Evolutionary conservation across 2,888 invertebrate genomes (phyloP).

Genomic region (Nomada flava): DNA sequence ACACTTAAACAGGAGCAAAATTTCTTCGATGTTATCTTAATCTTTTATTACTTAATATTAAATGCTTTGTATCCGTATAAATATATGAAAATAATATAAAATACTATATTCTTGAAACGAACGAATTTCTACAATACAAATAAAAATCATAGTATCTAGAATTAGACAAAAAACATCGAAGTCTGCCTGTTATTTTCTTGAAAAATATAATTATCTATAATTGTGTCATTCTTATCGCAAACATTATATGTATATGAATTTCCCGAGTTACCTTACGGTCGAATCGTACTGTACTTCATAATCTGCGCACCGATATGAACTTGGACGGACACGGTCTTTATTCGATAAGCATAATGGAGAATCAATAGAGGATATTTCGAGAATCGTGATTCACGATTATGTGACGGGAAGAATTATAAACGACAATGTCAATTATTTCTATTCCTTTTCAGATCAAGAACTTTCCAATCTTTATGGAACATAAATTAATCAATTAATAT

Average conservation of each 20-base stretch:
- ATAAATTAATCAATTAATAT: background rate
- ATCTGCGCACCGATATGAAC: constrained; percentile 29
- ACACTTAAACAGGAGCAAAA: background rate
- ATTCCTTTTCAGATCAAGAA: no score
- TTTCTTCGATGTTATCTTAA: no score
- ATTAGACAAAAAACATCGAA: no score
- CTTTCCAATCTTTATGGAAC: no score
- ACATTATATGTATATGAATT: background rate
- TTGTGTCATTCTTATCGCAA: background rate
- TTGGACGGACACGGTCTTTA: background rate
- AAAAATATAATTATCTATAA: background rate
- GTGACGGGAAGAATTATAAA: background rate
- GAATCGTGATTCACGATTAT: constrained; percentile 11
- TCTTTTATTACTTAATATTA: no score
- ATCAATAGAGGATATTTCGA: constrained; percentile 35
- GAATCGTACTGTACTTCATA: background rate
- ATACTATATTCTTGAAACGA: no score
- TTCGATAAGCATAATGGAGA: constrained; percentile 23
- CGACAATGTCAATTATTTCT: background rate
- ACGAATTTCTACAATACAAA: no score
- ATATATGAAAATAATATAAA: no score
- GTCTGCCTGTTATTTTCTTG: no score
- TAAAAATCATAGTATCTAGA: no score
- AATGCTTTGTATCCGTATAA: no score
- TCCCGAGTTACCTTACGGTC: background rate